Conservation (phyloP, 2,888 invertebrate species). For the Argyresthia goedartella region DNA sequence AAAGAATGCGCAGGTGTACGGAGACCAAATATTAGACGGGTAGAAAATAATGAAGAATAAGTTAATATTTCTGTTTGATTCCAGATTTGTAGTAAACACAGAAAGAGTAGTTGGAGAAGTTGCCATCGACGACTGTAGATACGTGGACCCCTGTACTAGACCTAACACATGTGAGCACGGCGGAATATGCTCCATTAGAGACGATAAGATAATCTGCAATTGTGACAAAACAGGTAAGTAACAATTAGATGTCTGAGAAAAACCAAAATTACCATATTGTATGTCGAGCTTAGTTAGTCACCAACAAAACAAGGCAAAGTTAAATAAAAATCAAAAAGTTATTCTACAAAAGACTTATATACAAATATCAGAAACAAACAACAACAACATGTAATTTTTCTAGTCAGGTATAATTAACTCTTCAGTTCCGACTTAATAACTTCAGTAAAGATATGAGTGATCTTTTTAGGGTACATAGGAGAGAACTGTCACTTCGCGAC, state of each 20-base stretch:
- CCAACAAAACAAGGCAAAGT: not conserved
- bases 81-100: slow-evolving; percentile 81
- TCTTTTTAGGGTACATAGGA: slow-evolving; percentile 80
- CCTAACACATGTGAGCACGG: slow-evolving; percentile 95
- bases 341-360: too few relatives aligned
- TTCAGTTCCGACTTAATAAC: too few relatives aligned
- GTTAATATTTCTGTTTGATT: not conserved
- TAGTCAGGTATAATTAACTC: too few relatives aligned
- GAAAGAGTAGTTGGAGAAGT: slow-evolving; percentile 90
- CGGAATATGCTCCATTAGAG: slow-evolving; percentile 90
- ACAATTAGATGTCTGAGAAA: not conserved
- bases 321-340: too few relatives aligned
- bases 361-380: too few relatives aligned
- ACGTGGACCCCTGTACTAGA: slow-evolving; percentile 89
- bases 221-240: slow-evolving; percentile 83
- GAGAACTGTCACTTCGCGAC: slow-evolving; percentile 95
- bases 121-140: slow-evolving; percentile 89
- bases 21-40: too few relatives aligned
- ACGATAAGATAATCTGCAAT: slow-evolving; percentile 89
- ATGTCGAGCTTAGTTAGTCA: too few relatives aligned
- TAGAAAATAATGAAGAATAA: too few relatives aligned
- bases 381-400: too few relatives aligned
- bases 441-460: too few relatives aligned
- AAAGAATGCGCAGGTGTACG: too few relatives aligned
- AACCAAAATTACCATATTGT: too few relatives aligned